Evolutionary conservation across 2,113 vertebrate species (phyloP), one percentile per base, ranked within the genome.

Genomic region (Gavialis gangeticus): DNA sequence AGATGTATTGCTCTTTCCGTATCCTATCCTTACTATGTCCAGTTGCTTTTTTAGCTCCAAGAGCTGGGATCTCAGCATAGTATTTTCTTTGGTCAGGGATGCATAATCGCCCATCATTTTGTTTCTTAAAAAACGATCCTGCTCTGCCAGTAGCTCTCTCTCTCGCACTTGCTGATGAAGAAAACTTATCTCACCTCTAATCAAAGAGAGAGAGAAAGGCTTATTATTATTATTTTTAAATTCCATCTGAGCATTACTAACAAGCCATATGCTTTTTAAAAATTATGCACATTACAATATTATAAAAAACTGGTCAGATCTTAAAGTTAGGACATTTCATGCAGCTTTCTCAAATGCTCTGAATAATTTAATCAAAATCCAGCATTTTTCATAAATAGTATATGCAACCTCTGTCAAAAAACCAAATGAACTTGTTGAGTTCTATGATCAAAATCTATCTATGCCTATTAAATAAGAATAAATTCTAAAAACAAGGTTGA

Each of bases 51-150:
- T 94, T 58, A 95, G 85, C 79, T 95, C 96, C 81, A 94, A 59
- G 13, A 90, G 84, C 64, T 87, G 79, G 37, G 89, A 37, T 56
- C 75, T 81, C 76, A 94, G 73, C 30, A 59, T 25, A 79, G 75
- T 88, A 82, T 93, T 96, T n/a, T 96, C 91, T 81, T 64, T 92
- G 62, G 81, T 84, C 75, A 93, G 54, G 30, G 84, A 28, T 59
- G 75, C 73, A 93, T 88, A 92, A 67, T 96, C 93, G 57, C 78
- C 89, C 30, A 85, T 89, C 69, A 92, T 94, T 92, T 96, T 96
- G 54, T 77, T 87, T 87, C 93, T 90, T 75, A 96, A 82, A 37
- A 96, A 62, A 58, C 12, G 12, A 28, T 94, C 90, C 64, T 96
- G 93, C 79, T 94, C 79, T 83, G 88, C 89, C n/a, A 91, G 84